Evolutionary conservation across 2,113 vertebrate species (phyloP).

Genomic region (Toxostoma redivivum): DNA sequence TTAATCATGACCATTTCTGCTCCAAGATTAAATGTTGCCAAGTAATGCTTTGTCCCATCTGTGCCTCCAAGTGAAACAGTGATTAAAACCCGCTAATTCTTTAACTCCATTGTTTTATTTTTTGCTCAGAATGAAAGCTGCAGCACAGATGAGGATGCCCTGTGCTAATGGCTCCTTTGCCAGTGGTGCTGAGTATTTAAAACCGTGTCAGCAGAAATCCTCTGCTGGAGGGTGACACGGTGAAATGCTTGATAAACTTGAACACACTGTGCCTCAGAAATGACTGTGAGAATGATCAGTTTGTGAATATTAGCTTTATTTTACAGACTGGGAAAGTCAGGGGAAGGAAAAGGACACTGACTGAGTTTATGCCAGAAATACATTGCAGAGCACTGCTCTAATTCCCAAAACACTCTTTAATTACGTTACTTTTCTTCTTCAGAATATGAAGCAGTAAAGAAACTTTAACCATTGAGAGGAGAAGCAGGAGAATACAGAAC

Average conservation of each 20-base stretch:
- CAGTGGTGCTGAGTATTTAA: neutral
- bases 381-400: conserved; percentile 1
- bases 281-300: neutral
- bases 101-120: conserved; percentile 53
- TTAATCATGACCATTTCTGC: conserved; percentile 49
- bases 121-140: conserved; percentile 33
- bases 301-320: neutral
- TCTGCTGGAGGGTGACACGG: neutral
- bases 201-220: neutral
- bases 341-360: conserved; percentile 4
- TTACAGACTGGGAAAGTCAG: conserved; percentile 10
- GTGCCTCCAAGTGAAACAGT: conserved; percentile 44
- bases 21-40: conserved; percentile 38
- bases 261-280: neutral
- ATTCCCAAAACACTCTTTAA: conserved; percentile 26
- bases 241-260: neutral
- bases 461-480: conserved; percentile 23
- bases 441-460: neutral
- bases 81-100: conserved; percentile 60
- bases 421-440: neutral
- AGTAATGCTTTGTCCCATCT: conserved; percentile 48
- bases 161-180: neutral
- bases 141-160: conserved; percentile 25
- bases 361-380: neutral
- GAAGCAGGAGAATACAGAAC: neutral